Percentiles rank a stretch among this genome's conserved stretches.
phyloP scores from a whole-genome alignment of 64 coral and sea anemone genomes.

The Trachythela sp. region DNA sequence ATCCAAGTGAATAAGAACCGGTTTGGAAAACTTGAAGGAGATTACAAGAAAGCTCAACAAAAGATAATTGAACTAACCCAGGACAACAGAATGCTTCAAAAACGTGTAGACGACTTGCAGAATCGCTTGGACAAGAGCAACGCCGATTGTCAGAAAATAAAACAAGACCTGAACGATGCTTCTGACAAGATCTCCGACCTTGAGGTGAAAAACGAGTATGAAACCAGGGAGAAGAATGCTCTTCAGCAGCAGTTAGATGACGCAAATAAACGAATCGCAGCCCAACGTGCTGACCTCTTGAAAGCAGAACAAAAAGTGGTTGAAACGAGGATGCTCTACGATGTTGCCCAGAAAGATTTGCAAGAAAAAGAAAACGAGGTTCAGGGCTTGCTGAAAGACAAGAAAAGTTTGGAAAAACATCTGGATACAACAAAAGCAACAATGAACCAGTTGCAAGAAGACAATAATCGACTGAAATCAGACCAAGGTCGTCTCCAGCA shows the following conservation, averaged over 20 bases:
- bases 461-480: constrained; percentile 69
- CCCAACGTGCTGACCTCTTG: constrained; percentile 62
- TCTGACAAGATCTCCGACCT: constrained; percentile 70
- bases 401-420: constrained; percentile 76
- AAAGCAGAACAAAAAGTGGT: constrained; percentile 78
- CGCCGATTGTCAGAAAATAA: constrained; percentile 64
- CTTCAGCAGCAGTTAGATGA: constrained; percentile 81
- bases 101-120: constrained; percentile 63
- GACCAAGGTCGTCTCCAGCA: constrained; percentile 66
- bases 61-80: constrained; percentile 72
- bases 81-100: constrained; percentile 55
- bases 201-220: constrained; percentile 80
- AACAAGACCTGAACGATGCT: constrained; percentile 64
- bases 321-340: constrained; percentile 59
- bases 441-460: constrained; percentile 60
- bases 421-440: constrained; percentile 61
- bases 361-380: constrained; percentile 69
- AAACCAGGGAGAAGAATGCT: constrained; percentile 66
- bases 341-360: constrained; percentile 62
- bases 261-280: constrained; percentile 58
- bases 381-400: constrained; percentile 61
- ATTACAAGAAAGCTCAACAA: constrained; percentile 90
- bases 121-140: constrained; percentile 55
- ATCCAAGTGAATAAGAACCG: constrained; percentile 57
- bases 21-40: constrained; percentile 59